phyloP scores from a whole-genome alignment of 2,113 vertebrate genomes.

The Nycticebus coucang region DNA sequence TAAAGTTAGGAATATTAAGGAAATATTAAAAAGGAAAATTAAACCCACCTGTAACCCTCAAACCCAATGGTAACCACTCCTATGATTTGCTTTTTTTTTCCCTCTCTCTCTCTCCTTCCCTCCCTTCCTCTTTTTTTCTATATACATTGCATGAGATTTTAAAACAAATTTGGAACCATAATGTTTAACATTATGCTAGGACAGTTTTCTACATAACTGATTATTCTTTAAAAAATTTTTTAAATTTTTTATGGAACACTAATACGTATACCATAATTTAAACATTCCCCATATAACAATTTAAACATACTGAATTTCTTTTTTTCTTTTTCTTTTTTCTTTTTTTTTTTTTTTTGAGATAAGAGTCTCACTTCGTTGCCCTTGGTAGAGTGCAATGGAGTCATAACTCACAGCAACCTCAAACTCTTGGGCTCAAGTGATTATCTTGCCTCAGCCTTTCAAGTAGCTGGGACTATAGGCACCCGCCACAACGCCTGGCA shows the following conservation, averaged over 20 bases:
- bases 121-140: not conserved
- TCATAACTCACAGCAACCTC: too few species aligned
- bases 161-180: not conserved
- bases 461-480: too few species aligned
- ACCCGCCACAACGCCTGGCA: too few species aligned
- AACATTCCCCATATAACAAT: not conserved
- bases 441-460: too few species aligned
- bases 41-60: not conserved
- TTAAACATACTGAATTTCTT: not conserved
- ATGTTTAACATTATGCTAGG: not conserved
- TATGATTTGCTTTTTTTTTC: not conserved
- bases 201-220: not conserved
- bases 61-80: not conserved
- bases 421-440: too few species aligned
- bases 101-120: not conserved
- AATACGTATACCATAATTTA: not conserved
- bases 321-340: too few species aligned
- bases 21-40: slow-evolving; percentile 30
- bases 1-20: not conserved
- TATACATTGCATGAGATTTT: not conserved
- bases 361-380: too few species aligned
- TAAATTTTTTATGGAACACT: too few species aligned
- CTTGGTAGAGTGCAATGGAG: too few species aligned
- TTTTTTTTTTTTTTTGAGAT: too few species aligned
- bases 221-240: not conserved